Conservation (phyloP, 2,113 vertebrate species). For the Paracyprichromis sp. region DNA sequence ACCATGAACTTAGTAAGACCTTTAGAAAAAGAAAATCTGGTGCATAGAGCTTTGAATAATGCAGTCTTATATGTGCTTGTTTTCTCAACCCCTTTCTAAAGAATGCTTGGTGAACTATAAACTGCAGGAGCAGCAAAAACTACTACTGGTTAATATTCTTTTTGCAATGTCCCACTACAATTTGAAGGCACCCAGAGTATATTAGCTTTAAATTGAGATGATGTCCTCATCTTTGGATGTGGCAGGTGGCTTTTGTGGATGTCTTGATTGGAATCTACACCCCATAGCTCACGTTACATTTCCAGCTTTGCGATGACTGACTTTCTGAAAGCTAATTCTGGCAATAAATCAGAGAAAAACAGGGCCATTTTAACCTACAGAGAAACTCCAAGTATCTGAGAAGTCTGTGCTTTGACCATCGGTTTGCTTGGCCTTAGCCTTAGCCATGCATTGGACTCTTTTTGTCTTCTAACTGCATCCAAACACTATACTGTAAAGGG, state of each 20-base stretch:
- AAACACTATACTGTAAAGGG: background rate
- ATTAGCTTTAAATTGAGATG: background rate
- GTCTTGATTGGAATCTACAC: background rate
- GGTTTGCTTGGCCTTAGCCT: background rate
- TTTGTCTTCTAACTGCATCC: background rate
- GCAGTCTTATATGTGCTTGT: fast-evolving
- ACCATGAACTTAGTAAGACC: background rate
- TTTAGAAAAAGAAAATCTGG: background rate
- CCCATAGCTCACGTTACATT: background rate
- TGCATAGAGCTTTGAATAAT: background rate
- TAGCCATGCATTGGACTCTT: background rate
- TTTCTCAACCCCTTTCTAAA: background rate
- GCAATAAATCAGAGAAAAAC: background rate
- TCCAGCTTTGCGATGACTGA: background rate
- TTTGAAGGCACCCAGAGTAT: background rate
- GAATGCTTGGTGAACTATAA: background rate
- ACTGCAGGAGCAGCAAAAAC: background rate
- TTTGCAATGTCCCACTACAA: background rate
- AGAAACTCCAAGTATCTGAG: background rate
- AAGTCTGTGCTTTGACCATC: background rate
- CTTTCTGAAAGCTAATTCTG: background rate
- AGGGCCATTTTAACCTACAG: background rate
- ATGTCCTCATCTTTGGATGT: background rate
- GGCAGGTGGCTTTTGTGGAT: background rate
- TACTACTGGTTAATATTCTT: background rate